phyloP scores from a whole-genome alignment of 2,888 invertebrate genomes.

The Erebia epiphron region DNA sequence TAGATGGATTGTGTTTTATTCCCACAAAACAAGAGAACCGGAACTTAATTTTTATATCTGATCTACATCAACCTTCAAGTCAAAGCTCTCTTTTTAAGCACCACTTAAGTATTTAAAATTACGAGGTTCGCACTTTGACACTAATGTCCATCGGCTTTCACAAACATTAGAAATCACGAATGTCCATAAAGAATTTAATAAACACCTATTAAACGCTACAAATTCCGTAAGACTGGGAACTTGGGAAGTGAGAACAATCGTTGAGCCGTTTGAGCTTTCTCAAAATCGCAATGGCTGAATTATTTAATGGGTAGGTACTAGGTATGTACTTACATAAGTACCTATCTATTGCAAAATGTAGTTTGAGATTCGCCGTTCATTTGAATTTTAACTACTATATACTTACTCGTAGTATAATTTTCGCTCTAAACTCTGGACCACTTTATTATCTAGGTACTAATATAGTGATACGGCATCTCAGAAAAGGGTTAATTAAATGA shows the following conservation, averaged over 20 bases:
- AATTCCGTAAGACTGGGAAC: constrained; percentile 40
- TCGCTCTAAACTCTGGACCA: too few relatives aligned
- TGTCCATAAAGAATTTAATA: constrained; percentile 57
- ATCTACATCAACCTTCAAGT: constrained; percentile 3
- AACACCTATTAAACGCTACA: constrained; percentile 53
- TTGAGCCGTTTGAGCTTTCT: constrained; percentile 21
- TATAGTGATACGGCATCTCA: too few relatives aligned
- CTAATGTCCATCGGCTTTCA: constrained; percentile 38
- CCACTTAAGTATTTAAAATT: constrained; percentile 37
- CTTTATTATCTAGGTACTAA: too few relatives aligned
- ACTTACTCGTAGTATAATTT: too few relatives aligned
- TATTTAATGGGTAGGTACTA: too few relatives aligned
- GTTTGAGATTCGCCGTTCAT: too few relatives aligned
- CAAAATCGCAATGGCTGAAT: constrained; percentile 23
- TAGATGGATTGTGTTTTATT: too few relatives aligned
- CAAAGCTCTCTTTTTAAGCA: constrained; percentile 22
- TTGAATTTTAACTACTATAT: too few relatives aligned
- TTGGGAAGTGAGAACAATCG: constrained; percentile 18
- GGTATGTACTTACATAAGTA: too few relatives aligned
- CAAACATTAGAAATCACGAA: constrained; percentile 56
- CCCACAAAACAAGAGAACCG: too few relatives aligned
- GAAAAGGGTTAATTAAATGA: too few relatives aligned
- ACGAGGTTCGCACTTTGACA: constrained; percentile 43
- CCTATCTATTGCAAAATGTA: too few relatives aligned
- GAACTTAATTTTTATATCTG: not conserved